A percentile compares a stretch with the other conserved stretches of the same genome.
phyloP scores from a whole-genome alignment of 37 sponge, comb jelly and placozoan species.

The Ephydatia muelleri region DNA sequence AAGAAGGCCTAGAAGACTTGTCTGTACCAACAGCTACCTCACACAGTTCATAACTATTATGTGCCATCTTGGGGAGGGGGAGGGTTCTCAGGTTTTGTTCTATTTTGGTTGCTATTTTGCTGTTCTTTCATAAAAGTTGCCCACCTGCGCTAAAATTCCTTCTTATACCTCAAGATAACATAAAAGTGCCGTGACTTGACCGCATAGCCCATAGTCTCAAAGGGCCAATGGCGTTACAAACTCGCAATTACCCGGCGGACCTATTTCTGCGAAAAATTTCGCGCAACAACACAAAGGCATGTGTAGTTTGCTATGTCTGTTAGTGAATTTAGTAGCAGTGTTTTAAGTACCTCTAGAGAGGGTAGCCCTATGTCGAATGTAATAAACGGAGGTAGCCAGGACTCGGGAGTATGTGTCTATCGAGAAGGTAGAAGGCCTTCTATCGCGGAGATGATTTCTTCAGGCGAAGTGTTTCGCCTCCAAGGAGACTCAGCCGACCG shows the following conservation, averaged over 20 bases:
- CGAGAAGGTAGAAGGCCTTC: constrained; percentile 38
- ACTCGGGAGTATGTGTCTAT: background rate
- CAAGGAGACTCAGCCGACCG: constrained; percentile 23
- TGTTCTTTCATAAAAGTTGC: background rate
- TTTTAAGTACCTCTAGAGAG: background rate
- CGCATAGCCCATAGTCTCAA: background rate
- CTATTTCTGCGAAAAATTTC: constrained; percentile 7
- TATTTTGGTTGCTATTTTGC: background rate
- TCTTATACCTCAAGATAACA: constrained; percentile 6
- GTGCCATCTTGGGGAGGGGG: background rate
- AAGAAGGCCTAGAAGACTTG: constrained; percentile 31
- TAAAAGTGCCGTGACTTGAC: background rate
- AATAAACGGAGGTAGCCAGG: background rate
- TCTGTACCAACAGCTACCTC: background rate
- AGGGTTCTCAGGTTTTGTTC: background rate
- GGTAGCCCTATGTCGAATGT: background rate
- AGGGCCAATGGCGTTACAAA: background rate
- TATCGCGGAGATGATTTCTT: constrained; percentile 37
- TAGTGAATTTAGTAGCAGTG: background rate
- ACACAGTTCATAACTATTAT: background rate
- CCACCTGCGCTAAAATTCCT: background rate
- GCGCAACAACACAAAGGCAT: constrained; percentile 8
- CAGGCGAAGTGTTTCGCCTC: constrained; percentile 20
- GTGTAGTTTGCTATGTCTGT: constrained; percentile 1
- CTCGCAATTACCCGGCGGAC: background rate